Evolutionary conservation across 2,888 invertebrate species (phyloP).

Genomic region (Tachina fera): DNA sequence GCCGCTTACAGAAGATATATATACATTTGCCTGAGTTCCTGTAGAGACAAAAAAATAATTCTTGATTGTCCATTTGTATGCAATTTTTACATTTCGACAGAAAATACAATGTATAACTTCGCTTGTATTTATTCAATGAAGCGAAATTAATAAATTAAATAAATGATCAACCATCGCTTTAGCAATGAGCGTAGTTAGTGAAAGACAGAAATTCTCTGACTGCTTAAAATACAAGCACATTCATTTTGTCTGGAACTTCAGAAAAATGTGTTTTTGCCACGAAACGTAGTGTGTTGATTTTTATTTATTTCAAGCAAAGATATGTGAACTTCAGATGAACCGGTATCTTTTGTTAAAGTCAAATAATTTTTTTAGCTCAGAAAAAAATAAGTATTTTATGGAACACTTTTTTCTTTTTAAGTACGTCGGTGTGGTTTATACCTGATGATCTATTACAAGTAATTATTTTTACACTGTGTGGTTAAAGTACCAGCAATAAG

Average conservation of each 20-base stretch:
- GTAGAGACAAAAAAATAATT: constrained; percentile 9
- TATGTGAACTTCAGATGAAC: not conserved
- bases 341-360: not conserved
- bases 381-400: not conserved
- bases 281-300: not conserved
- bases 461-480: constrained; percentile 24
- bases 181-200: constrained; percentile 48
- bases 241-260: not conserved
- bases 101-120: constrained; percentile 54
- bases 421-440: not conserved
- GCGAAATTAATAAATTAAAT: constrained; percentile 67
- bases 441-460: constrained; percentile 34
- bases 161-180: constrained; percentile 53
- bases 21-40: not conserved
- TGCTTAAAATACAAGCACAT: not conserved
- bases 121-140: constrained; percentile 58
- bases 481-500: constrained; percentile 27
- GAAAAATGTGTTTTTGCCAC: constrained; percentile 40
- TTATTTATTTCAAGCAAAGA: constrained; percentile 5
- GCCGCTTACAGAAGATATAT: constrained; percentile 18
- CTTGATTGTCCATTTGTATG: constrained; percentile 52
- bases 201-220: not conserved
- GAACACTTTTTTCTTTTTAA: not conserved
- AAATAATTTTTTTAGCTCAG: not conserved
- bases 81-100: constrained; percentile 29